These are phyloP conservation scores for Spialia ferax DNA, from an alignment of 2,888 invertebrate species.

Conservation along the genomic window DNA sequence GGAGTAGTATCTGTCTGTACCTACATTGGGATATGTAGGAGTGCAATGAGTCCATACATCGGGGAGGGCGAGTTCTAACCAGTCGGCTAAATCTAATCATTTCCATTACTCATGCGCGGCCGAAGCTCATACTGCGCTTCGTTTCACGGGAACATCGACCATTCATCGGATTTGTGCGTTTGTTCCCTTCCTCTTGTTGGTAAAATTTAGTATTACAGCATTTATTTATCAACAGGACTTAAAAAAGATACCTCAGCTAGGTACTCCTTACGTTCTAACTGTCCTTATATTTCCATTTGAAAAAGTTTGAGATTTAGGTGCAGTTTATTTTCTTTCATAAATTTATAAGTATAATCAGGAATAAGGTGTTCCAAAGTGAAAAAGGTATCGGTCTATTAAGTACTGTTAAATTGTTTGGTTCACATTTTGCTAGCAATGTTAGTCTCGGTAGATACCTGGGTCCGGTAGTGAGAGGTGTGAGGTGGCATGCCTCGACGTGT, in stretches of 20 bases:
- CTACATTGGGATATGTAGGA: conserved; percentile 16
- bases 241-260: background rate
- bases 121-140: conserved; percentile 78
- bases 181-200: conserved; percentile 52
- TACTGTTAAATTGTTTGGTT: conserved; percentile 28
- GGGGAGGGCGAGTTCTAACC: conserved; percentile 63
- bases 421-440: conserved; percentile 32
- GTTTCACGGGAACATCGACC: conserved; percentile 72
- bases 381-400: background rate
- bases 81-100: conserved; percentile 83
- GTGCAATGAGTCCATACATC: conserved; percentile 48
- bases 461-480: background rate
- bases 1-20: conserved; percentile 1
- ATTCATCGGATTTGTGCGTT: conserved; percentile 62
- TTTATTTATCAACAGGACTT: background rate
- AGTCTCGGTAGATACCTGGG: no score
- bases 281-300: no score
- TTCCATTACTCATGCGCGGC: conserved; percentile 75
- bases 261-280: no score
- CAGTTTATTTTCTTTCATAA: no score
- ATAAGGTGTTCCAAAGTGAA: no score
- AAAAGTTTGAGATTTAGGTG: no score
- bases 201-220: conserved; percentile 45
- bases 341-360: no score
- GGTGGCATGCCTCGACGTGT: conserved; percentile 53